These are phyloP conservation scores for Psammodynastes pulverulentus DNA, from an alignment of 2,113 vertebrate species.

Conservation along the genomic window DNA sequence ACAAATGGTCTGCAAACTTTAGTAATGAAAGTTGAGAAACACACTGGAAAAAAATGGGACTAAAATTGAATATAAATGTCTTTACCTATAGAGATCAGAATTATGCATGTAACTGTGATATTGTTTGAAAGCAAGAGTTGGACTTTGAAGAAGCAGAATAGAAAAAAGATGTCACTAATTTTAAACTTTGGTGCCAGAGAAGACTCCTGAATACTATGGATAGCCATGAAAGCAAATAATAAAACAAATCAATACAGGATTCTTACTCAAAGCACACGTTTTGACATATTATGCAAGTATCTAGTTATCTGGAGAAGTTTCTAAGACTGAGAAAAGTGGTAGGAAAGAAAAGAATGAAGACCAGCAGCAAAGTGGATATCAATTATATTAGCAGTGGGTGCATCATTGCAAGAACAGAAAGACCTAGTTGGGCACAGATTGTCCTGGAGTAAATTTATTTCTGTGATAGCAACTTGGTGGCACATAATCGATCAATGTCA, in stretches of 20 bases:
- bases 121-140: not conserved
- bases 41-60: not conserved
- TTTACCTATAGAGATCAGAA: not conserved
- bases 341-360: not conserved
- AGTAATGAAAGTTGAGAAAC: not conserved
- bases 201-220: not conserved
- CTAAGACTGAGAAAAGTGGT: not conserved
- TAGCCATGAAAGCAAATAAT: not conserved
- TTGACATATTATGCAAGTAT: not conserved
- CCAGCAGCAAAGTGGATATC: not conserved
- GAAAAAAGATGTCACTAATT: not conserved
- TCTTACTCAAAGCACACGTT: not conserved
- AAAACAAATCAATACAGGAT: not conserved
- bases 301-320: not conserved
- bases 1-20: not conserved
- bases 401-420: not conserved
- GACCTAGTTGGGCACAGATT: not conserved
- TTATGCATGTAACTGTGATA: not conserved
- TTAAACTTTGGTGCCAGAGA: not conserved
- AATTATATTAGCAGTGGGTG: not conserved
- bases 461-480: not conserved
- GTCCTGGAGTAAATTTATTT: not conserved
- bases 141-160: not conserved
- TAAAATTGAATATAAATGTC: not conserved
- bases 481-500: not conserved